These are phyloP conservation scores for Chamaea fasciata DNA, from an alignment of 2,113 vertebrate genomes.

Conservation along the genomic window DNA sequence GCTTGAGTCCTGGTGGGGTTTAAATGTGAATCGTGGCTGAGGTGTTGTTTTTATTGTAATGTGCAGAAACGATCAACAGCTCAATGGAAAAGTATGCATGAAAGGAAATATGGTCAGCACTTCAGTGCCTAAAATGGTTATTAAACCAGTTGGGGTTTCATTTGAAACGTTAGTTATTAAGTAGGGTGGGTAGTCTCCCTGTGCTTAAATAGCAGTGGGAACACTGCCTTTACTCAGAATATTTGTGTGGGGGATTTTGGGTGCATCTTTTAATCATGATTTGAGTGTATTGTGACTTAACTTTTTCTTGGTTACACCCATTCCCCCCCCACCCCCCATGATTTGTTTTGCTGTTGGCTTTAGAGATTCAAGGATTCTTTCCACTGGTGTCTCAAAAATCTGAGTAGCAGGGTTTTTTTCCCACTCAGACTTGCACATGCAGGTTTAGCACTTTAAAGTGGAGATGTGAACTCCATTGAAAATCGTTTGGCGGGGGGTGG, in stretches of 20 bases:
- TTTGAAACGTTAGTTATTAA: background rate
- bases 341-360: background rate
- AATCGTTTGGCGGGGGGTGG: background rate
- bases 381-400: background rate
- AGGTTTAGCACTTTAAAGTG: background rate
- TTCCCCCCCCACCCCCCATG: fast-evolving
- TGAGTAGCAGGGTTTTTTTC: background rate
- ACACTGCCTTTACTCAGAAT: background rate
- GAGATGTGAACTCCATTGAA: background rate
- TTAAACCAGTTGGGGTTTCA: background rate
- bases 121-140: background rate
- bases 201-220: background rate
- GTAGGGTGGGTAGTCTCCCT: background rate
- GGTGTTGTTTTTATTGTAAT: background rate
- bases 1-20: background rate
- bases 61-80: background rate
- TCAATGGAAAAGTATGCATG: background rate
- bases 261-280: background rate
- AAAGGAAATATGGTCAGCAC: background rate
- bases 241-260: background rate
- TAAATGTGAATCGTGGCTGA: background rate
- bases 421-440: background rate
- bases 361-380: background rate
- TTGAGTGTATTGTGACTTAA: background rate
- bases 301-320: background rate